Base-by-base conservation (phyloP, 2,888 invertebrate genomes). In the Uropetala carovei region DNA sequence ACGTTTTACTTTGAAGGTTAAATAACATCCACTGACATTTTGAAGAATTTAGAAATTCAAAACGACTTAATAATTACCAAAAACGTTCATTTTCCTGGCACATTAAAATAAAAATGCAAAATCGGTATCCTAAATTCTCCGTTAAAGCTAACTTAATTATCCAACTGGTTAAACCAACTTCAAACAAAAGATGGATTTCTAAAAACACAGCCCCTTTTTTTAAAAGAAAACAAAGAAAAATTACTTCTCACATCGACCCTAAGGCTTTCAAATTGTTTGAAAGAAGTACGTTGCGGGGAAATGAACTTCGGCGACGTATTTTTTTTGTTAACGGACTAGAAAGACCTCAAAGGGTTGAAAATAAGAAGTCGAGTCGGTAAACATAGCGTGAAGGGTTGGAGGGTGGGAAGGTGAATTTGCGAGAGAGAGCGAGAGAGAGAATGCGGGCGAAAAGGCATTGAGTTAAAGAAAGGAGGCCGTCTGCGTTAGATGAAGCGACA, bases 401-500 rank as follows among this genome's bases (percentile, higher is more conserved):
- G 30, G 4, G 14, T 30, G 56, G 9, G 68, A 18, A 18, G 89
- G 43, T 22, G 68, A 64, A 7, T 18, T 68, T n/a, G 75, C 27
- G 75, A 13, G 75, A 13, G 22, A 22, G n/a, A n/a, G n/a, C n/a
- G n/a, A n/a, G n/a, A n/a, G 43, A 43, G 5, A 43, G 5, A 43
- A 43, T 27, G 82, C 14, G 13, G 60, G 58, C 1, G 11, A 14
- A 22, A 14, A 18, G 58, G n/a, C 16, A n/a, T 2, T 22, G 85
- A 18, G 58, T 59, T 58, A 18, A 22, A 27, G 58, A 27, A 59
- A 22, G n/a, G 57, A 13, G 57, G 22, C 81, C n/a, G n/a, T 57
- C 14, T 22, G 58, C 18, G 57, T 30, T 59, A 85, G 59, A 85
- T 85, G 86, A 86, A 60, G 59, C 30, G 18, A 86, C 27, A 85